These are phyloP conservation scores for Arenicola marina DNA, from an alignment of 2,888 invertebrate genomes.

Conservation along the genomic window DNA sequence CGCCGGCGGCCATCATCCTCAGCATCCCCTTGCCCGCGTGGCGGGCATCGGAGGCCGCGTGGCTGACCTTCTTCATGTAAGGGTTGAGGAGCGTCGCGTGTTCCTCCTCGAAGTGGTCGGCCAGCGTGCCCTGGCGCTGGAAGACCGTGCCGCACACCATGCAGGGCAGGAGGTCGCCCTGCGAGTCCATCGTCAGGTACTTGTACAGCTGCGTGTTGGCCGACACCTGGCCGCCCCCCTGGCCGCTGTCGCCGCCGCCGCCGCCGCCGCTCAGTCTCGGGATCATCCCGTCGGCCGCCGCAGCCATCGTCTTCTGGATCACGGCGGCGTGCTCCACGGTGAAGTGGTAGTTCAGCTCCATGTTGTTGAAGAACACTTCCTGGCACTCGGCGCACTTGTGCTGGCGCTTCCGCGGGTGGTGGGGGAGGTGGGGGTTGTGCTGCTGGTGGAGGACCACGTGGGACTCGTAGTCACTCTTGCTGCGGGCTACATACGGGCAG, in stretches of 20 bases:
- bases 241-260: background rate
- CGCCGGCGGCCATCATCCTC: background rate
- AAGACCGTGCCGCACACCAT: constrained; percentile 49
- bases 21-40: background rate
- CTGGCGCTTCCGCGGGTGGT: constrained; percentile 46
- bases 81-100: constrained; percentile 55
- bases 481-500: constrained; percentile 47
- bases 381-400: constrained; percentile 56
- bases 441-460: constrained; percentile 50
- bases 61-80: constrained; percentile 37
- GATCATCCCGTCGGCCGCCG: too few relatives aligned
- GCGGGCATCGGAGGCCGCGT: too few relatives aligned
- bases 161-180: constrained; percentile 9
- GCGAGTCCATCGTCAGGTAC: constrained; percentile 19
- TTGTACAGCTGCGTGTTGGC: constrained; percentile 12
- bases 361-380: constrained; percentile 48
- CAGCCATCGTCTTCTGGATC: constrained; percentile 11
- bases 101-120: constrained; percentile 59
- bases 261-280: constrained; percentile 9
- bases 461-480: constrained; percentile 45
- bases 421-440: constrained; percentile 48
- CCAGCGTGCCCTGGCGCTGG: constrained; percentile 61
- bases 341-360: constrained; percentile 58
- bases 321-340: constrained; percentile 42
- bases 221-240: background rate